Evolutionary conservation across 2,888 invertebrate genomes (phyloP).

Genomic region (Cheiracanthium punctorium): DNA sequence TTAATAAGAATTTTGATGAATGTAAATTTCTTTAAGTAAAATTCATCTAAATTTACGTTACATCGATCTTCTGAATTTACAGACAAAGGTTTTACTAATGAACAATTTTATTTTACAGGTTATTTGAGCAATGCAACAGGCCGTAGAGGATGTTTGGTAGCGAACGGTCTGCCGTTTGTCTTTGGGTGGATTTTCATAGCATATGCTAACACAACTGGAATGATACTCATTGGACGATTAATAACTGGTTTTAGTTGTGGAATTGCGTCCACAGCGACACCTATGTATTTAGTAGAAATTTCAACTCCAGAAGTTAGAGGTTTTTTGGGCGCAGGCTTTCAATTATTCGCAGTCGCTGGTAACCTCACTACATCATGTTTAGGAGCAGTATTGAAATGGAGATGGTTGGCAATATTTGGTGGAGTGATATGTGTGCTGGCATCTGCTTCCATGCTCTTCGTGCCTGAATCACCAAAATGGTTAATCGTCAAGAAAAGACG

Average conservation of each 20-base stretch:
- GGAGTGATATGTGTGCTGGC: conserved; percentile 86
- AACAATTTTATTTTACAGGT: conserved; percentile 82
- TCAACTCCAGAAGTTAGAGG: conserved; percentile 94
- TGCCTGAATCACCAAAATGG: conserved; percentile 92
- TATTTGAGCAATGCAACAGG: conserved; percentile 89
- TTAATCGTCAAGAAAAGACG: conserved; percentile 74
- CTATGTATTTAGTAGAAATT: conserved; percentile 95
- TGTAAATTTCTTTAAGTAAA: too few relatives aligned
- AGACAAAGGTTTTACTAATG: too few relatives aligned
- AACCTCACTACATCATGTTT: conserved; percentile 85
- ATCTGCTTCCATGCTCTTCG: conserved; percentile 85
- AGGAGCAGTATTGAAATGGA: conserved; percentile 88
- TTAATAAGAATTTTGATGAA: too few relatives aligned
- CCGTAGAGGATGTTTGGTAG: conserved; percentile 85
- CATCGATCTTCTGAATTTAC: too few relatives aligned
- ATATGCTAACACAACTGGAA: conserved; percentile 83
- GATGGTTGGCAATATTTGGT: conserved; percentile 86
- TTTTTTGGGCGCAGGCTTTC: conserved; percentile 91
- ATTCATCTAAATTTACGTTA: too few relatives aligned
- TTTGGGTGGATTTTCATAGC: conserved; percentile 89
- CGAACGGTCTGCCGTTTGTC: conserved; percentile 82
- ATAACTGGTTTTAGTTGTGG: conserved; percentile 92
- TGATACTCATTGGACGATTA: conserved; percentile 87
- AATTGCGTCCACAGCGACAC: conserved; percentile 88
- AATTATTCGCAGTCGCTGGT: conserved; percentile 88